Evolutionary conservation across 2,888 invertebrate genomes (phyloP), one percentile per base, ranked within the genome.

Genomic region (Drosophila pegasa): DNA sequence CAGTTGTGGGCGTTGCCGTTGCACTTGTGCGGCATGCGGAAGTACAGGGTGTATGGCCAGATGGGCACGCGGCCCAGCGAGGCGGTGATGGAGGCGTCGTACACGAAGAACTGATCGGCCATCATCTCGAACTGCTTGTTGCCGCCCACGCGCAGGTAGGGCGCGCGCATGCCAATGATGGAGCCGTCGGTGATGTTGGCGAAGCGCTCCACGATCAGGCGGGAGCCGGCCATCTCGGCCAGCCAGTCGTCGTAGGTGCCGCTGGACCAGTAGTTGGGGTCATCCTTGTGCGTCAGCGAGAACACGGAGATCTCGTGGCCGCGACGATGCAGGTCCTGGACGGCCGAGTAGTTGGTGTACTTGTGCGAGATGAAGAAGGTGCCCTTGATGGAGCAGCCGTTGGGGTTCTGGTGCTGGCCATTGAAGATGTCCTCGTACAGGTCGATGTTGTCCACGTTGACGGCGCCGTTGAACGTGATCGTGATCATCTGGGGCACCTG

Each of bases 31-130:
- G 98, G 97, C 97, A 98, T 97, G 72, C 97, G 95, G 95, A 97
- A 98, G 93, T 98, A 98, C 25, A 99, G 93, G 3, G 98, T 98
- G 93, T 98, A 99, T 0, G 99, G 99, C 98, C 98, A 99, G 91
- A 97, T 97, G 55, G 98, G 98, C 27, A 97, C 97, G 51, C 97
- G 95, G 35, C 96, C 94, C 59, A 97, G 93, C 0, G 97, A 96
- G 27, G 98, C 98, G 1, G 97, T 97, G 90, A 98, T 98, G 12
- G 98, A 98, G 25, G 98, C 97, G 91, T 98, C 98, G 91, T 98
- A 98, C 8, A 97, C 96, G 92, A 98, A 98, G 93, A 96, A 97
- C 91, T 98, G 97, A 92, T 98, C 97, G 59, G 96, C 95, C 98
- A 98, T 98, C 98, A 98, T 98, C 93, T 97, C 97, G 92, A 98